Evolutionary conservation across 2,113 vertebrate genomes (phyloP).

Genomic region (Takifugu bimaculatus): DNA sequence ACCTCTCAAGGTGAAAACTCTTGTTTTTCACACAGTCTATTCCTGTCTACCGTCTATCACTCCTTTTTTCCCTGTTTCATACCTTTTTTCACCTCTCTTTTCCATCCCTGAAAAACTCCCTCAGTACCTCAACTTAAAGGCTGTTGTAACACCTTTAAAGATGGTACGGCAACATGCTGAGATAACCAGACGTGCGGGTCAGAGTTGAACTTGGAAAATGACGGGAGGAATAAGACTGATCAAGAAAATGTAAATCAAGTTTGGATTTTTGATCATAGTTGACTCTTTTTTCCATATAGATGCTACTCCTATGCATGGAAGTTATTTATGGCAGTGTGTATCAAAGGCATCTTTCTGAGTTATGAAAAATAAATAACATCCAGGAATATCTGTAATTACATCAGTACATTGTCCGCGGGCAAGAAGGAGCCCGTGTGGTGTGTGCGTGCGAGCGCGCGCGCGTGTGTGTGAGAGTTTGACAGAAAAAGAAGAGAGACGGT

Average conservation of each 20-base stretch:
- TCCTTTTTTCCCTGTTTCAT: constrained; percentile 32
- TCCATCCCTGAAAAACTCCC: background rate
- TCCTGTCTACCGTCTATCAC: constrained; percentile 29
- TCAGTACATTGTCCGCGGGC: constrained; percentile 56
- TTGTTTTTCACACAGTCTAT: constrained; percentile 26
- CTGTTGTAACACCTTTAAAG: constrained; percentile 23
- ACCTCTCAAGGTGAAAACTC: constrained; percentile 20
- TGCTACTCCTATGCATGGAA: background rate
- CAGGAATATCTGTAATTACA: constrained; percentile 66
- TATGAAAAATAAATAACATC: constrained; percentile 52
- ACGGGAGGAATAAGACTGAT: constrained; percentile 1
- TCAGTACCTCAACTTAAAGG: constrained; percentile 24
- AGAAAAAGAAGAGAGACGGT: constrained; percentile 50
- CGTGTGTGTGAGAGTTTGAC: constrained; percentile 30
- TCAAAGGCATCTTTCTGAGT: constrained; percentile 47
- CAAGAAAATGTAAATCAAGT: background rate
- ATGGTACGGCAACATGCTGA: background rate
- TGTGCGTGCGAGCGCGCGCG: constrained; percentile 28
- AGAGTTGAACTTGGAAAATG: background rate
- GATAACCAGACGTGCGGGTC: background rate
- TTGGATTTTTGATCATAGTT: constrained; percentile 1
- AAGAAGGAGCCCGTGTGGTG: constrained; percentile 24
- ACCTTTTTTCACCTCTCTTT: constrained; percentile 22
- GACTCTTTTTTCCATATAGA: constrained; percentile 1
- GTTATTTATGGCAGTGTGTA: constrained; percentile 42